Evolutionary conservation across 2,888 invertebrate species (phyloP).

Genomic region (Adelognathus sp.): DNA sequence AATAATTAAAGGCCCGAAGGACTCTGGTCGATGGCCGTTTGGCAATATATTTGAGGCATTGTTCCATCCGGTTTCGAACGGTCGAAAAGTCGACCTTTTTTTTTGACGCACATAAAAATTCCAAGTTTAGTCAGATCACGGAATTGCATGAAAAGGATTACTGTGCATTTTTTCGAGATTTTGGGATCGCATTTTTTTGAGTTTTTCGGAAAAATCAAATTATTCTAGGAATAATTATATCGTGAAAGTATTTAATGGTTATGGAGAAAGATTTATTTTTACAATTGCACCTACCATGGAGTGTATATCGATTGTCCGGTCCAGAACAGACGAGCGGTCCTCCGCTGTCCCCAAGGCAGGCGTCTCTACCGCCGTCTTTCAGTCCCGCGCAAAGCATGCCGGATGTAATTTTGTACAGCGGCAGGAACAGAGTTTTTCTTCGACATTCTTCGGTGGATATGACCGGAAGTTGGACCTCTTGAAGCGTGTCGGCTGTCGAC

Average conservation of each 20-base stretch:
- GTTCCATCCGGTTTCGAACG: too few species aligned
- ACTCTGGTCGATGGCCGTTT: too few species aligned
- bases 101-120: too few species aligned
- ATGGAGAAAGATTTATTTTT: neutral
- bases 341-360: constrained; percentile 91
- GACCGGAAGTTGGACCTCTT: constrained; percentile 91
- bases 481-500: constrained; percentile 88
- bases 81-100: too few species aligned
- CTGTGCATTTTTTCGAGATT: too few species aligned
- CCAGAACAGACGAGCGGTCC: constrained; percentile 91
- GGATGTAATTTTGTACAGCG: constrained; percentile 89
- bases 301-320: constrained; percentile 77
- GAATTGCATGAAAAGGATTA: too few species aligned
- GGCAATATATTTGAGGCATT: too few species aligned
- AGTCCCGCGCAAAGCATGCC: constrained; percentile 93
- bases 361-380: constrained; percentile 90
- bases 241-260: neutral
- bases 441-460: constrained; percentile 90
- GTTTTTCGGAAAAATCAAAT: too few species aligned
- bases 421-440: constrained; percentile 88
- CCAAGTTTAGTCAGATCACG: too few species aligned
- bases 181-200: too few species aligned
- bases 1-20: neutral
- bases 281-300: constrained; percentile 72
- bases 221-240: neutral